Conservation (phyloP, 2,797 vertebrate genomes). For the Hapalemur alaotrensis region DNA sequence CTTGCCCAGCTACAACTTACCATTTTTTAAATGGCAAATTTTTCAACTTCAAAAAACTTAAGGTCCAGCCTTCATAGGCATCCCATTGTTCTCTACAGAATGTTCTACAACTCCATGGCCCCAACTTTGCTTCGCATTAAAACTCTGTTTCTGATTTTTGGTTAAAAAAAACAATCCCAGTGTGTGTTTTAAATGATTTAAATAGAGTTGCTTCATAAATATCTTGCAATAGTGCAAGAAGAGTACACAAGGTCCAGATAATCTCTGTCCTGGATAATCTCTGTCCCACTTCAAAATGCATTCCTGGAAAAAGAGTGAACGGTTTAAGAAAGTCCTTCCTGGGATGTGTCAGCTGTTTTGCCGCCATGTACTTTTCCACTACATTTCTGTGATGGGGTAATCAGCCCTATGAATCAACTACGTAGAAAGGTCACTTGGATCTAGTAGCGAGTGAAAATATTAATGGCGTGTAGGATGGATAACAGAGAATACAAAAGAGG, state of each 20-base stretch:
- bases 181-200: background rate
- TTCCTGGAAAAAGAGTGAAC: background rate
- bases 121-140: background rate
- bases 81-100: background rate
- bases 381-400: background rate
- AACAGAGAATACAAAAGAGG: background rate
- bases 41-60: background rate
- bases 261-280: background rate
- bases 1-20: background rate
- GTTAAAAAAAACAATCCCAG: background rate
- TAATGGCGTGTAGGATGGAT: background rate
- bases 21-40: background rate
- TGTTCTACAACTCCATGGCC: background rate
- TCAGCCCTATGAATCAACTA: background rate
- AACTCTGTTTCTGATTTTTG: background rate
- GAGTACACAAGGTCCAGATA: background rate
- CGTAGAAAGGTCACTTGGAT: constrained; percentile 1
- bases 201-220: background rate
- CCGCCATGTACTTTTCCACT: background rate
- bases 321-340: background rate
- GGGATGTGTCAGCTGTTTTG: background rate
- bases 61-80: background rate
- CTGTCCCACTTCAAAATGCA: background rate
- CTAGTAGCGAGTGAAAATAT: background rate
- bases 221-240: background rate